Base-by-base conservation (phyloP, 1,140 invertebrate genomes). In the Camponotus pennsylvanicus region DNA sequence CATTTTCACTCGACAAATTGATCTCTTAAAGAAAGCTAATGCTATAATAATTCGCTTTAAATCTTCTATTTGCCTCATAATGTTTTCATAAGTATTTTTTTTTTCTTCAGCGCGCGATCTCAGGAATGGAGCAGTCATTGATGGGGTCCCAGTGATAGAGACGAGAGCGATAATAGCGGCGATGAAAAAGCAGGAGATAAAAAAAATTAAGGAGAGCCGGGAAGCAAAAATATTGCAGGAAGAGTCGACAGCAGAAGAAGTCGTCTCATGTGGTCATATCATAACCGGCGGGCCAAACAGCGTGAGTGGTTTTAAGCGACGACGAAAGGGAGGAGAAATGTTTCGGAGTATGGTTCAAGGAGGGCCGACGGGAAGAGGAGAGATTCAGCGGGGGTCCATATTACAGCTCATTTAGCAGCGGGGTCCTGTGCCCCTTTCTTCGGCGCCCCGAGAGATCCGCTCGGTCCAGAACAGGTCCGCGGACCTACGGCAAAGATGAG, bases 371-470 rank as follows among this genome's bases (percentile, higher is more conserved):
- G 59, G 55, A 40, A 70, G 40, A 84, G 89, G 78, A 86, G 75
- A 89, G 91, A 89, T 92, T 86, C 94, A 95, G 94, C 94, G 92
- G 94, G 94, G 93, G 93, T 94, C 93, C 93, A 87, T 94, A 95
- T 95, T 95, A 95, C 94, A 94, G 94, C 94, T 95, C 94, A 94
- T 95, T 95, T 95, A 95, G 94, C 94, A 95, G 94, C 94, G 92
- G 94, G 94, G 86, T 94, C 93, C 93, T 94, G 88, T 93, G 91
- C 91, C 92, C 92, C 91, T 92, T 93, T 92, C 91, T 88, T 92
- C 92, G 85, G 90, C 90, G 89, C 89, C 90, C 88, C 90, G 88
- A 91, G 89, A 91, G 92, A 92, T 91, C 80, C 83, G 77, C 83
- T 88, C 89, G 88, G 91, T 88, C 88, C 80, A 92, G 90, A 93